Base-by-base conservation (phyloP, 2,888 invertebrate genomes). In the Lithophane socia region DNA sequence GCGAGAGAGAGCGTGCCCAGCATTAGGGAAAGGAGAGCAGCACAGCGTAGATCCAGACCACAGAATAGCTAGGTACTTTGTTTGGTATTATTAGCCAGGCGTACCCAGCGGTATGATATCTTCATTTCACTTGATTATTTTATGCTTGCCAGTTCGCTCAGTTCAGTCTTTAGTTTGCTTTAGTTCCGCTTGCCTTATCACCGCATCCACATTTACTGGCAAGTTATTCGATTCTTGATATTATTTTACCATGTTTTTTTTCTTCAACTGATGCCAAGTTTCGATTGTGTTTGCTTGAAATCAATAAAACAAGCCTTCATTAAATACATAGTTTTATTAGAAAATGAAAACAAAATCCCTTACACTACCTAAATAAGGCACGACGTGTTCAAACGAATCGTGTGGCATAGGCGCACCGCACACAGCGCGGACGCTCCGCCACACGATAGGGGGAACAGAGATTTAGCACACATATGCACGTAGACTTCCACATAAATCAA, bases 361-460 rank as follows among this genome's bases (percentile, higher is more conserved):
- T 96, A 96, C 85, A 94, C 94, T 95, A 96, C 94, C 94, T 96
- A 95, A 93, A 94, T 96, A 96, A 96, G 96, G 96, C 96, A 96
- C 96, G 92, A 95, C 92, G 94, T 94, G 94, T 95, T 93, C 90
- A 93, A 93, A 93, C 90, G 89, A 91, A 75, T 76, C 84, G 85
- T 78, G 78, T 86, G 86, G 24, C 77, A 74, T 56, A 58, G 69
- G 58, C 75, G 67, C 72, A n/a, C 69, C 73, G 68, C 81, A 56
- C 81, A 66, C 86, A 67, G 78, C 77, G 73, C 75, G 76, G 67
- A 10, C 77, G 68, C 73, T 44, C 56, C 64, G 61, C 42, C 77
- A 75, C 88, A 80, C 84, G 80, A 87, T 66, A 77, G 78, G 73
- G 78, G 77, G 70, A 85, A 84, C 84, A 72, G 49, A 83, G 75